Evolutionary conservation across 2,113 vertebrate genomes (phyloP).

Genomic region (Oryzias woworae): DNA sequence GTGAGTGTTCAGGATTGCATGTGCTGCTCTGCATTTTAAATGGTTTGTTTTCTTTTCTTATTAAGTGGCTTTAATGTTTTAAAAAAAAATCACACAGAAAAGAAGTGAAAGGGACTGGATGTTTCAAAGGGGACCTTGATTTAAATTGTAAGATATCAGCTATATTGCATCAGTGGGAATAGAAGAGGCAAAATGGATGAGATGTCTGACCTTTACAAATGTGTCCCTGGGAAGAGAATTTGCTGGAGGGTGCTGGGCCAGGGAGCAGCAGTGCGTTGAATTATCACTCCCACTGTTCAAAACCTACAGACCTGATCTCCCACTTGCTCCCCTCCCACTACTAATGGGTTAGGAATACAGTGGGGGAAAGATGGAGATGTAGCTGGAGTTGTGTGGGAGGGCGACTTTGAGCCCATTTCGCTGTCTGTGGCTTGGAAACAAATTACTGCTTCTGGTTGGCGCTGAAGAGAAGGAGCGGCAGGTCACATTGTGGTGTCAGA

Average conservation of each 20-base stretch:
- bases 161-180: conserved; percentile 66
- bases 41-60: conserved; percentile 9
- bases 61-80: conserved; percentile 27
- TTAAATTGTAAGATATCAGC: conserved; percentile 63
- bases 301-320: conserved; percentile 54
- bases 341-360: conserved; percentile 64
- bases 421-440: conserved; percentile 58
- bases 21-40: not conserved
- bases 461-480: conserved; percentile 29
- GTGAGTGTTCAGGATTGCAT: not conserved
- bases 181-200: conserved; percentile 64
- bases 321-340: conserved; percentile 60
- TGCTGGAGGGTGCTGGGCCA: conserved; percentile 65
- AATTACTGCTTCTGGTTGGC: conserved; percentile 41
- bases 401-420: conserved; percentile 17
- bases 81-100: conserved; percentile 15
- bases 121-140: conserved; percentile 62
- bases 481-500: conserved; percentile 67
- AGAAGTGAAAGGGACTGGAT: conserved; percentile 28
- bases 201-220: conserved; percentile 76
- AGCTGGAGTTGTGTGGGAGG: conserved; percentile 14
- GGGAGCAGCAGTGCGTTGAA: conserved; percentile 65
- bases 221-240: conserved; percentile 71
- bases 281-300: conserved; percentile 71
- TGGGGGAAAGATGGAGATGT: conserved; percentile 24